Base-by-base conservation (phyloP, 2,113 vertebrate genomes). In the Eolophus roseicapilla region DNA sequence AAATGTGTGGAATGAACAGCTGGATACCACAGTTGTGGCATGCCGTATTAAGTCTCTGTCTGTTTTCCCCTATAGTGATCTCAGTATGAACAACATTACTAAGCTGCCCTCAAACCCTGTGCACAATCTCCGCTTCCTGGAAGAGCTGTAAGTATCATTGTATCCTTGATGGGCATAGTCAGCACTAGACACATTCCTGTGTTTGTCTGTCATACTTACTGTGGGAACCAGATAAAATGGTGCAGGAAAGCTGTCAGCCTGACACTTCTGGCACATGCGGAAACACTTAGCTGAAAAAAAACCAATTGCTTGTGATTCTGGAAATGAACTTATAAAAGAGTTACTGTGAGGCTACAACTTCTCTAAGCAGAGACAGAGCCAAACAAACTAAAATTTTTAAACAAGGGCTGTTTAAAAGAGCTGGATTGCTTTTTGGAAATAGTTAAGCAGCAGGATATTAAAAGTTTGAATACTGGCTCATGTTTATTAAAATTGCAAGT, bases 1-100 rank as follows among this genome's bases (percentile, higher is more conserved):
- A 97, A 96, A 97, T 96, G 96, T 97, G 94, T 95, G 93, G 96
- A 97, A 76, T 93, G 93, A 97, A 92, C 97, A 97, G 96, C 97
- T 98, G 97, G 95, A 96, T 93, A 71, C 95, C 96, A 87, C 90
- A 80, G 88, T 90, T 93, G 94, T 95, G 91, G 95, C 77, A 70
- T 74, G n/a, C 90, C 10, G 3, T 95, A 67, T 93, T 98, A 97
- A 98, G 95, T 80, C 43, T 80, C 93, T 98, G 89, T 98, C 97
- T 98, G 78, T 98, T 97, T 98, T 97, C 94, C 93, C 96, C 95
- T 94, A 92, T 98, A 99, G 99, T 57, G 99, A 99, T 97, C 98
- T 99, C 97, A 99, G 99, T 92, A 99, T 99, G 99, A 99, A 99
- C 98, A 99, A 99, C 98, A 98, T 99, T 92, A 99, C 98, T 63